Conservation (phyloP, 35 echinoderm and acorn worm genomes). For the Diadema setosum region DNA sequence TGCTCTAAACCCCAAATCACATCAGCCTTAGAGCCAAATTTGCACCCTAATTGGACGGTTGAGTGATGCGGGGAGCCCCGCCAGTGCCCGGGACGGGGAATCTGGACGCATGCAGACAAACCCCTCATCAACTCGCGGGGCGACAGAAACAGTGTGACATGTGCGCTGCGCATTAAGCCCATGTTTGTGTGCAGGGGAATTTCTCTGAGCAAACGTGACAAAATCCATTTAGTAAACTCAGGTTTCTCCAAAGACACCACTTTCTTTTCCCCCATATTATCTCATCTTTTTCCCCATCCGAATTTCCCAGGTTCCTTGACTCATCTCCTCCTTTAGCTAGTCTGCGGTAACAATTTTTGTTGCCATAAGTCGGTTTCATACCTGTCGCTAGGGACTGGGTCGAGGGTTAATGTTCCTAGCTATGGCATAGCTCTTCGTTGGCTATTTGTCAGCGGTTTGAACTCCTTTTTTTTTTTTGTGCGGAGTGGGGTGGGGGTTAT, state of each 20-base stretch:
- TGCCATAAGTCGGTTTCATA: background rate
- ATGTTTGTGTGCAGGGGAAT: background rate
- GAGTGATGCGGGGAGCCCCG: background rate
- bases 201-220: background rate
- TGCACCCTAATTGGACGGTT: background rate
- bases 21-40: constrained; percentile 8
- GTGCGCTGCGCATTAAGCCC: background rate
- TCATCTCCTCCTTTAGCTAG: background rate
- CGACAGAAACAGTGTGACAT: background rate
- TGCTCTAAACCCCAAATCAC: background rate
- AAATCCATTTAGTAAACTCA: constrained; percentile 6
- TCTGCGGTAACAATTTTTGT: background rate
- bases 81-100: too few relatives aligned
- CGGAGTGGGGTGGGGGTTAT: background rate
- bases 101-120: too few relatives aligned
- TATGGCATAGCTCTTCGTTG: background rate
- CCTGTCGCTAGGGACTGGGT: background rate
- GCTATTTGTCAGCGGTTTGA: background rate
- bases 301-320: background rate
- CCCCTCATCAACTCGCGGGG: background rate
- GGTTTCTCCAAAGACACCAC: too few relatives aligned
- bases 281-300: background rate
- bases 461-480: background rate
- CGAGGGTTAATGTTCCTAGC: background rate
- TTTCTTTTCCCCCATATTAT: background rate